Conservation (phyloP, 2,113 vertebrate species). For the Semnopithecus entellus region DNA sequence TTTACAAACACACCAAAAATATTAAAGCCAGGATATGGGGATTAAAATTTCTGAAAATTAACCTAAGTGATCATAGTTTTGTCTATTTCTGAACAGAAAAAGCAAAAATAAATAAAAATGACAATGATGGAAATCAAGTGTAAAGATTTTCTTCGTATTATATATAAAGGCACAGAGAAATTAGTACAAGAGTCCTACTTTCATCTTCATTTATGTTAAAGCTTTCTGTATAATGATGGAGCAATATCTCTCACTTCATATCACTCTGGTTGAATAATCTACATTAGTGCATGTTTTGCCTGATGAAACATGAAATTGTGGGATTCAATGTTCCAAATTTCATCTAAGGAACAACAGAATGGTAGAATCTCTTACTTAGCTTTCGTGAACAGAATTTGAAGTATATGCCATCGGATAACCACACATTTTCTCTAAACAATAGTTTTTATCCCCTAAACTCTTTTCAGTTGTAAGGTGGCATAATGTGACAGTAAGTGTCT, state of each 20-base stretch:
- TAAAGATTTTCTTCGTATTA: background rate
- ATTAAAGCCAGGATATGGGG: background rate
- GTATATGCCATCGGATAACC: constrained; percentile 13
- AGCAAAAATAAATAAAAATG: background rate
- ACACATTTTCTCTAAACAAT: constrained; percentile 52
- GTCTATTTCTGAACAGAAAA: background rate
- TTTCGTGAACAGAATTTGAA: constrained; percentile 60
- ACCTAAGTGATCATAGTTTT: background rate
- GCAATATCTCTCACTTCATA: background rate
- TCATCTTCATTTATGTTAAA: background rate
- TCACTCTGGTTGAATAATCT: background rate
- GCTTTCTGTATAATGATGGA: background rate
- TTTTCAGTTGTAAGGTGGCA: constrained; percentile 46
- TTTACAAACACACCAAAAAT: background rate
- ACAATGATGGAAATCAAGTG: background rate
- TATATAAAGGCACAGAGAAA: background rate
- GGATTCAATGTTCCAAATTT: constrained; percentile 19
- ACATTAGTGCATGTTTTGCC: background rate
- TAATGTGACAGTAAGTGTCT: constrained; percentile 70
- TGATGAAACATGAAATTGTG: constrained; percentile 55
- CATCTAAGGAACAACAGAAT: constrained; percentile 49
- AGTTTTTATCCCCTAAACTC: constrained; percentile 54
- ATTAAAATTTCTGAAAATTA: background rate
- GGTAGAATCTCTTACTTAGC: constrained; percentile 51
- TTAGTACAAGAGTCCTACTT: background rate